Evolutionary conservation across 2,888 invertebrate species (phyloP).

Genomic region (Oscheius sp.): DNA sequence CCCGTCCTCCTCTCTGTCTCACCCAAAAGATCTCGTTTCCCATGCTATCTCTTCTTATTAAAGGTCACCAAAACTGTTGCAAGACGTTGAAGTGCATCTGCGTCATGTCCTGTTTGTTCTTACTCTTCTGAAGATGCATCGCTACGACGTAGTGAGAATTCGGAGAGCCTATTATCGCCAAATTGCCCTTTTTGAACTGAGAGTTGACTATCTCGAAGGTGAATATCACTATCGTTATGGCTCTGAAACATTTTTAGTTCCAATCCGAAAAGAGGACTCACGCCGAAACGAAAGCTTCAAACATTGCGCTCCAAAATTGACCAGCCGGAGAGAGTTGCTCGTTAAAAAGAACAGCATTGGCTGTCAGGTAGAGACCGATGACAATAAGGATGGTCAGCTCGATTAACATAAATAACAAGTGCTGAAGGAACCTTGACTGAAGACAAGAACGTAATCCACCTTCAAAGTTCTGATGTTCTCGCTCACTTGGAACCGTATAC

Average conservation of each 20-base stretch:
- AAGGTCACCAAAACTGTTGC: conserved; percentile 10
- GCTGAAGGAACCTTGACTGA: background rate
- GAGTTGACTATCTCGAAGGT: conserved; percentile 25
- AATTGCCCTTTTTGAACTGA: conserved; percentile 16
- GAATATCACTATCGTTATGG: conserved; percentile 6
- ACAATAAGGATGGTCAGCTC: background rate
- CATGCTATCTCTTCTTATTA: conserved; percentile 6
- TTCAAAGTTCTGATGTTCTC: conserved; percentile 27
- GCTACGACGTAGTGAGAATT: background rate
- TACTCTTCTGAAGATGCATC: background rate
- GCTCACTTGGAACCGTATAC: conserved; percentile 16
- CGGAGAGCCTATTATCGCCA: conserved; percentile 15
- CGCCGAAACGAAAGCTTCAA: conserved; percentile 20
- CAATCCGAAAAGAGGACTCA: background rate
- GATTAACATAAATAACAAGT: conserved; percentile 1
- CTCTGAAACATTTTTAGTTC: background rate
- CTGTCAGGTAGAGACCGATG: background rate
- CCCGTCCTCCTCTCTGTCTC: background rate
- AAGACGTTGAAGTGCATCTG: conserved; percentile 16
- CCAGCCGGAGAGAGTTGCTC: background rate
- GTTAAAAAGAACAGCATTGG: conserved; percentile 10
- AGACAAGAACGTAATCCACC: background rate
- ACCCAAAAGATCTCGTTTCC: background rate
- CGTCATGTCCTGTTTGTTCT: conserved; percentile 1
- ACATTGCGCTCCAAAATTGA: conserved; percentile 6